Percentiles rank a stretch among this genome's conserved stretches.
Conservation (phyloP, 1,140 invertebrate genomes). For the Coptotermes formosanus region DNA sequence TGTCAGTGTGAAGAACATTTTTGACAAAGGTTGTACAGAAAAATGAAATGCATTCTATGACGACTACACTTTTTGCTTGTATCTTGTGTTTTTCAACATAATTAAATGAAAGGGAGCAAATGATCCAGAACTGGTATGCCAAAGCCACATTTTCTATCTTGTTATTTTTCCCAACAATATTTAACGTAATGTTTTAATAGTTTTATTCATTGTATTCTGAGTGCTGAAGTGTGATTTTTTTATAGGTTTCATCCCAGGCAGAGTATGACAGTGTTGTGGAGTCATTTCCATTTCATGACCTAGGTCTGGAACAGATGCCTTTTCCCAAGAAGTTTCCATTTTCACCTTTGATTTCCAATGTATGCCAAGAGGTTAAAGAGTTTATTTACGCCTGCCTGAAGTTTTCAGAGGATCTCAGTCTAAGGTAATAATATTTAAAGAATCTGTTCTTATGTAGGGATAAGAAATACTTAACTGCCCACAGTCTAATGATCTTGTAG, state of each 20-base stretch:
- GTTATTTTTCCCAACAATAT: not conserved
- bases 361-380: conserved; percentile 96
- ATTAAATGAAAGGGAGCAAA: no score
- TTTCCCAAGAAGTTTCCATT: conserved; percentile 95
- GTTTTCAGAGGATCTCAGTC: conserved; percentile 93
- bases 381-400: conserved; percentile 96
- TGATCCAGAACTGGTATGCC: no score
- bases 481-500: no score
- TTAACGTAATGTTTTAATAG: not conserved
- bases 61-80: no score
- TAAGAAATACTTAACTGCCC: no score
- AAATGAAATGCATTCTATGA: no score
- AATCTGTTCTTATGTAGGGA: not conserved
- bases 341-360: conserved; percentile 92
- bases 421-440: conserved; percentile 58
- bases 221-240: conserved; percentile 16
- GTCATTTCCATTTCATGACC: conserved; percentile 88
- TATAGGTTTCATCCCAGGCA: conserved; percentile 70
- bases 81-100: no score
- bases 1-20: no score
- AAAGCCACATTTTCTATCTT: not conserved
- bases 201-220: not conserved
- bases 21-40: no score
- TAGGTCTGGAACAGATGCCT: conserved; percentile 70
- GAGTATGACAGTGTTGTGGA: conserved; percentile 82